phyloP scores from a whole-genome alignment of 2,797 vertebrate genomes.

The Tapera naevia region DNA sequence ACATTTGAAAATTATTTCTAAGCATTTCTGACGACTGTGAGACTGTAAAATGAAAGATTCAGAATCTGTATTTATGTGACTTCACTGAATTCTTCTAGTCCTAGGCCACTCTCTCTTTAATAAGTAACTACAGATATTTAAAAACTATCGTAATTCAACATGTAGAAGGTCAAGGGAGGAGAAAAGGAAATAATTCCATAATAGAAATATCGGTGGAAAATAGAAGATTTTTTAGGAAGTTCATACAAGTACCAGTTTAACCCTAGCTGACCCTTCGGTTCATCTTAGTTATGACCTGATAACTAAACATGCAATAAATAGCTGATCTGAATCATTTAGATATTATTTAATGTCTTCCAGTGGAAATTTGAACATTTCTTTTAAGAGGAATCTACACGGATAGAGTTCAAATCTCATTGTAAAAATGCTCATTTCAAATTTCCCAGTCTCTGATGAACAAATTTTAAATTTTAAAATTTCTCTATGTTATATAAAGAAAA shows the following conservation, averaged over 20 bases:
- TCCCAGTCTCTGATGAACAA: not conserved
- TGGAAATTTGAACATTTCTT: not conserved
- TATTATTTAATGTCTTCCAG: not conserved
- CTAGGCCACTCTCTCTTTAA: not conserved
- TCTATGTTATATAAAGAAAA: not conserved
- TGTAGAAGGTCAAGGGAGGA: not conserved
- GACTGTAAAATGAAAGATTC: not conserved
- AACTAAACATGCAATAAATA: slow-evolving; percentile 8
- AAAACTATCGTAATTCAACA: not conserved
- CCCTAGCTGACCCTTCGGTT: not conserved
- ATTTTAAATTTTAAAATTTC: not conserved
- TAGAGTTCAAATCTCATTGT: not conserved
- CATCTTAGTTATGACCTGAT: not conserved
- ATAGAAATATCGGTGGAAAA: not conserved
- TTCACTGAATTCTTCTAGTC: not conserved
- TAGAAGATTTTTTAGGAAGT: not conserved
- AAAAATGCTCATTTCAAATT: not conserved
- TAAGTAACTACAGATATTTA: not conserved
- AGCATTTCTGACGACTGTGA: not conserved
- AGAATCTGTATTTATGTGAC: not conserved
- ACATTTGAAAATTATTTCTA: not conserved
- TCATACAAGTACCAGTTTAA: not conserved
- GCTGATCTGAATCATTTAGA: not conserved
- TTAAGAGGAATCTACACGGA: rapidly evolving
- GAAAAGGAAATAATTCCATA: slow-evolving; percentile 2